phyloP scores from a whole-genome alignment of 2,888 invertebrate genomes.

The Pemphredon lugubris region DNA sequence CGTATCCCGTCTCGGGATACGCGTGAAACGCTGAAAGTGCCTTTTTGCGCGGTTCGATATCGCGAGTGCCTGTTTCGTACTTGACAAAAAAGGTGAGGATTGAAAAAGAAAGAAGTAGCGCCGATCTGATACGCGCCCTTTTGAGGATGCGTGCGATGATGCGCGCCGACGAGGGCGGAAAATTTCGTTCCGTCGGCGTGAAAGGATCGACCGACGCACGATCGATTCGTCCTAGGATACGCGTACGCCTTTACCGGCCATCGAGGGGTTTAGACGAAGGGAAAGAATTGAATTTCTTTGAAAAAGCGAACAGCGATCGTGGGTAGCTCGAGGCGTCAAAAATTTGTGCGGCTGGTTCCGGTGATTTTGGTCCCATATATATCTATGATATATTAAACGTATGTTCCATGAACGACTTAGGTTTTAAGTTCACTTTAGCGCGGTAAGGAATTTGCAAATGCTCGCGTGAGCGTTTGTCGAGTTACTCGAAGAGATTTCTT shows the following conservation, averaged over 20 bases:
- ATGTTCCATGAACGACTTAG: conserved; percentile 96
- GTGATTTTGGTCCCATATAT: conserved; percentile 97
- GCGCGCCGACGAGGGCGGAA: conserved; percentile 27
- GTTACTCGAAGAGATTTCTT: conserved; percentile 61
- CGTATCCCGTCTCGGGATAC: too few species aligned
- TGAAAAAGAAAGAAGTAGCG: conserved; percentile 13
- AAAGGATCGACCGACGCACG: conserved; percentile 37
- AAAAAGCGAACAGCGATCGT: conserved; percentile 46
- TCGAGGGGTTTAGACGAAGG: background rate
- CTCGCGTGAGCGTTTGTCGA: conserved; percentile 74
- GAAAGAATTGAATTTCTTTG: conserved; percentile 25
- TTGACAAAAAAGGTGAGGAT: too few species aligned
- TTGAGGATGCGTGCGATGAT: conserved; percentile 21
- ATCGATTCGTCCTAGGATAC: conserved; percentile 49
- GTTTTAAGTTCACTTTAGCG: conserved; percentile 64
- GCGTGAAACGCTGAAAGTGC: conserved; percentile 27
- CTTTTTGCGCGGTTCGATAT: conserved; percentile 30
- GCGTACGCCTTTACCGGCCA: conserved; percentile 2
- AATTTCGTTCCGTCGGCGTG: conserved; percentile 43
- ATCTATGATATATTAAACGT: conserved; percentile 98
- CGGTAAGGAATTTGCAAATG: conserved; percentile 49
- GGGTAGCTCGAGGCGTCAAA: conserved; percentile 53
- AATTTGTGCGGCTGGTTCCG: conserved; percentile 80
- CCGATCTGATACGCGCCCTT: conserved; percentile 29
- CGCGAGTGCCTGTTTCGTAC: too few species aligned